phyloP scores from a whole-genome alignment of 2,888 invertebrate genomes.

The Mythimna impura region DNA sequence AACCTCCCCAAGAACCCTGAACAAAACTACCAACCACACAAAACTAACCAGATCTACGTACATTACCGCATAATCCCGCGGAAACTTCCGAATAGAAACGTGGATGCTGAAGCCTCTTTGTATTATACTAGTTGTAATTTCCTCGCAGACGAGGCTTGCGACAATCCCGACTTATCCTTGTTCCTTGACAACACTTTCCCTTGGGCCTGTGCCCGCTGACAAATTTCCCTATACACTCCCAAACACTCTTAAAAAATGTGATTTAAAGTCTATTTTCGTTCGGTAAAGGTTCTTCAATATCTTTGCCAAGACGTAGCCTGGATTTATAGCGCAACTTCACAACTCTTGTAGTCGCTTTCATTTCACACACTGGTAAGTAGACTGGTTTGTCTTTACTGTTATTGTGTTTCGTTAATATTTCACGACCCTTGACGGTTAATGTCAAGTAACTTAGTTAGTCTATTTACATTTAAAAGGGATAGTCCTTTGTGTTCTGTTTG shows the following conservation, averaged over 20 bases:
- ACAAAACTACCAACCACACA: slow-evolving; percentile 54
- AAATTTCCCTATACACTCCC: slow-evolving; percentile 60
- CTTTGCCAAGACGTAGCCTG: slow-evolving; percentile 69
- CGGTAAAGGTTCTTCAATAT: slow-evolving; percentile 34
- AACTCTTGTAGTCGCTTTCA: slow-evolving; percentile 86
- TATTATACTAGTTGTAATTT: slow-evolving; percentile 85
- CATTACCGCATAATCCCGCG: slow-evolving; percentile 58
- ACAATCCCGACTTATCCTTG: slow-evolving; percentile 89
- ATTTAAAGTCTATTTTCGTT: slow-evolving; percentile 60
- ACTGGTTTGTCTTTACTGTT: slow-evolving; percentile 73
- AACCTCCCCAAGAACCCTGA: slow-evolving; percentile 29
- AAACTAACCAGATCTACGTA: slow-evolving; percentile 60
- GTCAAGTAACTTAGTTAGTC: slow-evolving; percentile 64
- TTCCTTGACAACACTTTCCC: slow-evolving; percentile 89
- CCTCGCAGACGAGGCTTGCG: slow-evolving; percentile 81
- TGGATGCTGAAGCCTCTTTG: slow-evolving; percentile 77
- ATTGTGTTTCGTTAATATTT: slow-evolving; percentile 70
- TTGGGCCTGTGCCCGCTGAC: slow-evolving; percentile 73
- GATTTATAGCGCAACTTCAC: slow-evolving; percentile 85
- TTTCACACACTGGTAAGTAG: slow-evolving; percentile 82
- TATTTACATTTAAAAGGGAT: slow-evolving; percentile 62
- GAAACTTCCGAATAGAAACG: slow-evolving; percentile 74
- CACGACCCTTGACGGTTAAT: slow-evolving; percentile 56
- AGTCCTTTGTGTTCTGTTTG: slow-evolving; percentile 60
- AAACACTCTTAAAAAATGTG: slow-evolving; percentile 56